Base-by-base conservation (phyloP, 2,888 invertebrate genomes). In the Aphrophora alni region DNA sequence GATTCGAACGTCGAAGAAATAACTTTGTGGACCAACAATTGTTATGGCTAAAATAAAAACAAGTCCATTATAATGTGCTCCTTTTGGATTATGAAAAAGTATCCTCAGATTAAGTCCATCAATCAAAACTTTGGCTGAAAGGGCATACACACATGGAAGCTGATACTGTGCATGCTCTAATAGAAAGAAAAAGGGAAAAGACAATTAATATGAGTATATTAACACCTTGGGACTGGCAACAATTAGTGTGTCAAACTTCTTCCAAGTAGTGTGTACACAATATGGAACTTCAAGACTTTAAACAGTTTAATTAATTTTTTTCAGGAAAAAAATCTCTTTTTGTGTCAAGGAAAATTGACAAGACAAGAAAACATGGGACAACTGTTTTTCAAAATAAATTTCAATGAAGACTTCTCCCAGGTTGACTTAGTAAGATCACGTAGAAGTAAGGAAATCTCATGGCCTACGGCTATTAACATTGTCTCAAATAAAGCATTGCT, bases 121-220 rank as follows among this genome's bases (percentile, higher is more conserved):
- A 71, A 38, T n/a, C 72, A 72, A 21, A 80, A 80, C 17, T 80
- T 72, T 21, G 71, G 38, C 76, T 80, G n/a, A 70, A 51, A 72
- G 76, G 76, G 14, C 76, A 80, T 59, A 80, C 76, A 21, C 76
- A 80, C 26, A 71, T 80, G 76, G 77, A 83, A 44, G 82, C 77
- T n/a, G 82, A 82, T 38, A 74, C 71, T 25, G 79, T 78, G 44
- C 83, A 82, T 78, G 75, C 77, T 14, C 38, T 82, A n/a, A 83
- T 83, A 70, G 83, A 82, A 76, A 68, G 79, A 74, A 81, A 72
- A 69, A 70, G 3, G n/a, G 28, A 83, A 83, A 81, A 74, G 59
- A 78, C 73, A 14, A 71, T 10, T 70, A 82, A 76, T 69, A 80
- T 76, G 76, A 71, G 44, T 4, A 77, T 80, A 28, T 24, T 72